Evolutionary conservation across 1,140 invertebrate genomes (phyloP).

Genomic region (Parasteatoda tepidariorum): DNA sequence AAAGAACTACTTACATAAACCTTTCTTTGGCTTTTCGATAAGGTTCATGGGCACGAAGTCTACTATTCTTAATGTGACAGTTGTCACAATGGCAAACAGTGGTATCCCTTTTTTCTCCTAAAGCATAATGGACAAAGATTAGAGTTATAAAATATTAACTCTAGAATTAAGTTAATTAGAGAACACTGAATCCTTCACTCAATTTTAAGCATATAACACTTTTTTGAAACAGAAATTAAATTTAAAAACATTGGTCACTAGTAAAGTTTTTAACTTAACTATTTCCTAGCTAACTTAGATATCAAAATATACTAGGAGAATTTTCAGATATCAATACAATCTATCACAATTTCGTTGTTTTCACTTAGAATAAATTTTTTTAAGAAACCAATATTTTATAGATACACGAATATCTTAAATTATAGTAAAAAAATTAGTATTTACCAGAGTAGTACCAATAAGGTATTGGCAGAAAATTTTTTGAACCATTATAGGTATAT

Average conservation of each 20-base stretch:
- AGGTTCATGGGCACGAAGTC: slow-evolving; percentile 84
- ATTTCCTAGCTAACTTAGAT: background rate
- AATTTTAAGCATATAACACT: background rate
- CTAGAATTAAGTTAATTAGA: background rate
- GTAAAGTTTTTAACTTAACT: background rate
- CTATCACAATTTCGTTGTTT: no score
- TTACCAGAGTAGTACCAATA: no score
- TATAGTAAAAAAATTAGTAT: no score
- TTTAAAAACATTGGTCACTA: background rate
- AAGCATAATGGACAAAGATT: slow-evolving; percentile 62
- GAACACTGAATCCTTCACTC: background rate
- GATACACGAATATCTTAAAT: no score
- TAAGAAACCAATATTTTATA: no score
- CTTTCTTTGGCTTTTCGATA: slow-evolving; percentile 83
- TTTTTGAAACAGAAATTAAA: background rate
- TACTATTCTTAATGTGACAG: slow-evolving; percentile 86
- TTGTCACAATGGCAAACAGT: slow-evolving; percentile 87
- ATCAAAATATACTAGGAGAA: no score
- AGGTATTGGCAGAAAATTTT: no score
- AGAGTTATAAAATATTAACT: background rate
- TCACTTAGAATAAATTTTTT: no score
- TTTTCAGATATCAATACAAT: no score
- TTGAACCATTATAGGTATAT: no score
- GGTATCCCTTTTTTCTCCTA: slow-evolving; percentile 80
- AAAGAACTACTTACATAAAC: slow-evolving; percentile 69